Base-by-base conservation (phyloP, 2,113 vertebrate species). In the Peucedramus taeniatus region DNA sequence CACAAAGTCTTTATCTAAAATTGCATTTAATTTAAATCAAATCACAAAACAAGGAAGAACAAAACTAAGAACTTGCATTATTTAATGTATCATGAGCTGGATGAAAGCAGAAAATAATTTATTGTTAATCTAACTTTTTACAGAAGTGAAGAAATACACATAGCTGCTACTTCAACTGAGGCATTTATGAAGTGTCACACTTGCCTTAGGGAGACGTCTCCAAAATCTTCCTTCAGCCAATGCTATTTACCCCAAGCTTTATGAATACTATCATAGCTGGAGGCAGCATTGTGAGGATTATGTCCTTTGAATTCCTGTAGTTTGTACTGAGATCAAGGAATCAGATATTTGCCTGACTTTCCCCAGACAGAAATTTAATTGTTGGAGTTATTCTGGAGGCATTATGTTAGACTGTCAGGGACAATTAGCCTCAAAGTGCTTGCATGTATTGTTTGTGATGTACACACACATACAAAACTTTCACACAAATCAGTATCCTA, bases 31-130 rank as follows among this genome's bases (percentile, higher is more conserved):
- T 89, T 96, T 85, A 76, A 75, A 92, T 33, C 11, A 26, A 87
- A 83, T 91, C n/a, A 77, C 49, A 91, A 94, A 95, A 65, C 26
- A 93, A 79, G 21, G 42, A 89, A 93, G 65, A 87, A 65, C 11
- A 72, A 65, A 79, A 79, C 12, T 49, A 39, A 82, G 83, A 45
- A 39, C 18, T 68, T 90, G 6, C 39, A 81, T 17, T 63, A 51
- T 89, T 78, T 91, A 75, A 61, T 69, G 39, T 69, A 95, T 59
- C 21, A 50, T 60, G 51, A 84, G 11, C 9, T 87, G 18, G 11
- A 75, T 69, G 45, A 72, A 87, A 89, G 37, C 19, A 92, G 26
- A 81, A 89, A 66, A 89, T 39, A 54, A 69, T 76, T 85, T 83
- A 31, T 65, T 79, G 39, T 37, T 89, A 83, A 72, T 57, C 23